Evolutionary conservation across 2,888 invertebrate genomes (phyloP).

Genomic region (Blastobasis lacticolella): DNA sequence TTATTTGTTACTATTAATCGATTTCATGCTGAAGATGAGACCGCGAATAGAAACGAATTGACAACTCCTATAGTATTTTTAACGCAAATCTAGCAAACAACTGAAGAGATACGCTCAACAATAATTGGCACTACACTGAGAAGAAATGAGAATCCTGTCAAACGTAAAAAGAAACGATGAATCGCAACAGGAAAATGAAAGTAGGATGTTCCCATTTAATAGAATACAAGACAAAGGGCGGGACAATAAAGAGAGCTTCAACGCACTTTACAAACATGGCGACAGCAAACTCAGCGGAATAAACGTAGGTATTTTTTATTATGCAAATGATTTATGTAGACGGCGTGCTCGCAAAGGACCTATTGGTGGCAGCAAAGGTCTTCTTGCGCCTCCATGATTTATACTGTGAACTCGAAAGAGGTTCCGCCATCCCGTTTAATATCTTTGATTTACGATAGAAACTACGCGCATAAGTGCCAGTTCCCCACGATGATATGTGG

Average conservation of each 20-base stretch:
- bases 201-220: background rate
- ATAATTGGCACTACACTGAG: no score
- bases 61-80: background rate
- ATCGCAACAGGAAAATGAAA: no score
- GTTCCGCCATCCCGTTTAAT: constrained; percentile 72
- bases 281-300: constrained; percentile 4
- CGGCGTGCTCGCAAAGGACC: constrained; percentile 53
- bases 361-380: constrained; percentile 60
- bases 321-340: constrained; percentile 52
- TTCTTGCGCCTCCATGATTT: constrained; percentile 66
- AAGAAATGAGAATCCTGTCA: no score
- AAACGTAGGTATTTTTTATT: constrained; percentile 20
- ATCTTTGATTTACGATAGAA: constrained; percentile 74
- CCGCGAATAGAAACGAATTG: background rate
- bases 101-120: no score
- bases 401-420: constrained; percentile 72
- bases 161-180: no score
- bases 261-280: constrained; percentile 1
- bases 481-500: constrained; percentile 65
- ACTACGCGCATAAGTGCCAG: constrained; percentile 69
- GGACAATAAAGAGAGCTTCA: background rate
- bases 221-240: background rate
- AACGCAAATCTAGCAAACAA: no score
- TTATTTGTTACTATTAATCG: background rate
- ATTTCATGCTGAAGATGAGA: background rate